Evolutionary conservation across 2,113 vertebrate genomes (phyloP).

Genomic region (Sturnus vulgaris): DNA sequence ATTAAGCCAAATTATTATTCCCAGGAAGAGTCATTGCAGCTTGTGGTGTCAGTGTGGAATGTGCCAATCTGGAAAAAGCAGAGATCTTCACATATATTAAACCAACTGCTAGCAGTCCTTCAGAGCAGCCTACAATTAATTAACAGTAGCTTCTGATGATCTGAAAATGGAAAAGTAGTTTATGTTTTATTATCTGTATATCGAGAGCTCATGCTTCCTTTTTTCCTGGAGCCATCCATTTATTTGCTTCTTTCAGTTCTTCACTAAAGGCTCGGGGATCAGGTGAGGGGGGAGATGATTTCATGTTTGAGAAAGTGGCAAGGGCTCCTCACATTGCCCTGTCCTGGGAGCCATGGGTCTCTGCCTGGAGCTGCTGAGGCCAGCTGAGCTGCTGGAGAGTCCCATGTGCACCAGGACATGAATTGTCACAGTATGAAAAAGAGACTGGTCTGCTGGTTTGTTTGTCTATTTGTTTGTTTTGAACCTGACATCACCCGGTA

Average conservation of each 20-base stretch:
- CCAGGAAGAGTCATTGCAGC: background rate
- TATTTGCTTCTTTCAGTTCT: background rate
- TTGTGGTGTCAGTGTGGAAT: background rate
- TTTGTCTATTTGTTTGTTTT: background rate
- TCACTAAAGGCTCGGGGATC: background rate
- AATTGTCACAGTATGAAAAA: background rate
- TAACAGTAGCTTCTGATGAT: background rate
- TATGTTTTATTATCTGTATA: background rate
- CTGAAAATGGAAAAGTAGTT: background rate
- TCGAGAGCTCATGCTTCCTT: background rate
- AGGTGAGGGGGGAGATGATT: fast-evolving
- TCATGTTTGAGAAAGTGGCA: background rate
- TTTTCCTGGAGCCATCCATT: background rate
- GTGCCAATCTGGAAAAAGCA: background rate
- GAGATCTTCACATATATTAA: background rate
- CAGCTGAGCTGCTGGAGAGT: background rate
- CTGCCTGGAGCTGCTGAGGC: background rate
- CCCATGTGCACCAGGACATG: background rate
- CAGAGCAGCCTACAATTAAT: background rate
- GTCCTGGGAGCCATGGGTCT: background rate
- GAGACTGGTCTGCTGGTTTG: background rate
- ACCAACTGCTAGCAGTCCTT: background rate
- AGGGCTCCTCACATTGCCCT: background rate
- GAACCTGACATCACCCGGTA: background rate
- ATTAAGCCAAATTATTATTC: background rate